These are phyloP conservation scores for Drosophila demipolita DNA, from an alignment of 2,888 invertebrate genomes.

Conservation along the genomic window DNA sequence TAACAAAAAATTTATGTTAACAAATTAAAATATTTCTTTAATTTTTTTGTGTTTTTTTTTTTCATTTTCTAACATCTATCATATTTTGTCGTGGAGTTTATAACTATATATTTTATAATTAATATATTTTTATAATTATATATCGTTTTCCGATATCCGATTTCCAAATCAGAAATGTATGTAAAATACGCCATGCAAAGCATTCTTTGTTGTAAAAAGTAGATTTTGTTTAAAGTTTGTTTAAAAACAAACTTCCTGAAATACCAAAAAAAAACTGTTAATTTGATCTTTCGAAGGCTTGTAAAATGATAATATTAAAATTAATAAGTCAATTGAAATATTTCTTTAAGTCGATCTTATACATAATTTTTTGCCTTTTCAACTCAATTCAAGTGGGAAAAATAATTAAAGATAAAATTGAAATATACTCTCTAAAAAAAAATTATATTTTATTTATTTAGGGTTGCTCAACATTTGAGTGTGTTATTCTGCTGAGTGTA, in stretches of 20 bases:
- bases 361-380: background rate
- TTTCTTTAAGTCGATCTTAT: background rate
- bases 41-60: too few species aligned
- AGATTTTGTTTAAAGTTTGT: too few species aligned
- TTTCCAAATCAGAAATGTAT: too few species aligned
- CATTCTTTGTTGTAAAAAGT: too few species aligned
- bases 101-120: background rate
- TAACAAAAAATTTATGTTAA: background rate
- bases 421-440: background rate
- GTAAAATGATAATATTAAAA: background rate
- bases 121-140: too few species aligned
- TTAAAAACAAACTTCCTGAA: too few species aligned
- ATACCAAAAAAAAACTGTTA: background rate
- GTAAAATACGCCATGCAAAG: too few species aligned
- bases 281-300: background rate
- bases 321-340: background rate
- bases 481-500: slow-evolving; percentile 19
- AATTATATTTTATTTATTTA: too few species aligned
- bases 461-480: background rate
- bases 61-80: too few species aligned
- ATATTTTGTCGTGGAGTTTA: background rate
- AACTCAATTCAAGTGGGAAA: background rate
- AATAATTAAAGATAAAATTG: background rate
- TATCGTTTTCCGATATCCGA: too few species aligned
- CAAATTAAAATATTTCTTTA: background rate